Evolutionary conservation across 2,113 vertebrate species (phyloP).

Genomic region (Carettochelys insculpta): DNA sequence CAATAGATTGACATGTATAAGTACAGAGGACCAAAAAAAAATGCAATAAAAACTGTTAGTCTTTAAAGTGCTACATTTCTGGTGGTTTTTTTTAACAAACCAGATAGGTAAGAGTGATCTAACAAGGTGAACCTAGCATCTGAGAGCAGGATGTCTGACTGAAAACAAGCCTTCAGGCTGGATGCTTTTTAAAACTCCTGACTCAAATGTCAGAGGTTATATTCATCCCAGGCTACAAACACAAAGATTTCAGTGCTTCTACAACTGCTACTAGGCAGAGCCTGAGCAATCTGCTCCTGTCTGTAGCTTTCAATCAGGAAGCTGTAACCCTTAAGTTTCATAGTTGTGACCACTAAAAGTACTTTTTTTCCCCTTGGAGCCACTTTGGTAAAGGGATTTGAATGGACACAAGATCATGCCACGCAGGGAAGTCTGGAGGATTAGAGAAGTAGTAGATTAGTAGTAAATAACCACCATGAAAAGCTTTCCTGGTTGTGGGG

Average conservation of each 20-base stretch:
- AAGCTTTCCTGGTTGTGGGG: background rate
- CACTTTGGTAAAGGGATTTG: background rate
- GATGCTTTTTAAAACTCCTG: background rate
- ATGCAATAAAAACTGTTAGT: no score
- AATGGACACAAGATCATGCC: rapidly evolving
- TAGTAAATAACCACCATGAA: rapidly evolving
- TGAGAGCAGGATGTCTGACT: background rate
- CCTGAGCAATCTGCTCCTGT: background rate
- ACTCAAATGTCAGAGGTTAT: rapidly evolving
- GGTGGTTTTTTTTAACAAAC: no score
- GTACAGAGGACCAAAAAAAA: no score
- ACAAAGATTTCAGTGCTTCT: background rate
- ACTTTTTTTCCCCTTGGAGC: background rate
- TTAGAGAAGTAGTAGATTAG: background rate
- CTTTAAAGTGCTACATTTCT: no score
- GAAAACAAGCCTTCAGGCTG: background rate
- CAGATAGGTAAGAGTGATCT: background rate
- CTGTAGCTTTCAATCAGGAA: background rate
- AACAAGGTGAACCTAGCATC: background rate
- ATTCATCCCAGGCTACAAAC: rapidly evolving
- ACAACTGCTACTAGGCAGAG: background rate
- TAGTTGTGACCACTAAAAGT: rapidly evolving
- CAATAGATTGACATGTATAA: no score
- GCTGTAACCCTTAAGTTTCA: background rate
- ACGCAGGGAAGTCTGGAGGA: rapidly evolving